Evolutionary conservation across 2,888 invertebrate species (phyloP).

Genomic region (Leptura quadrifasciata): DNA sequence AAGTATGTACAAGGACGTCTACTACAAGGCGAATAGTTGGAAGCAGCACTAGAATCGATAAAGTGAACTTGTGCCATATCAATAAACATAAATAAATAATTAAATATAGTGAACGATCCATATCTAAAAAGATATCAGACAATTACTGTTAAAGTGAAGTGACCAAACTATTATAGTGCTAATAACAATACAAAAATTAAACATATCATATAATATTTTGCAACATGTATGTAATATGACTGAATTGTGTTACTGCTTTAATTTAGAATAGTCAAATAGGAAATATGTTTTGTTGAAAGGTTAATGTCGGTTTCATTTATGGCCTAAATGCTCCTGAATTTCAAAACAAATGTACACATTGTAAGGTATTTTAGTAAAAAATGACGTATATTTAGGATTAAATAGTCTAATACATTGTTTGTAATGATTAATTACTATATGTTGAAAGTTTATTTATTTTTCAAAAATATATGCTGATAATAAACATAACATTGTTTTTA

Average conservation of each 20-base stretch:
- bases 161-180: conserved; percentile 62
- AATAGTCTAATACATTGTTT: conserved; percentile 55
- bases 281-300: conserved; percentile 30
- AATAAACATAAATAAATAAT: conserved; percentile 35
- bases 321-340: conserved; percentile 47
- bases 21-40: conserved; percentile 95
- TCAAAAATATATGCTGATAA: conserved; percentile 50
- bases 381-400: conserved; percentile 46
- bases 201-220: conserved; percentile 71
- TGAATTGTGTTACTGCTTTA: conserved; percentile 66
- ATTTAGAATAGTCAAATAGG: conserved; percentile 56
- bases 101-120: conserved; percentile 46
- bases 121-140: conserved; percentile 45
- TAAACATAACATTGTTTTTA: conserved; percentile 17
- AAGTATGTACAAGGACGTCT: conserved; percentile 93
- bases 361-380: conserved; percentile 53
- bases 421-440: conserved; percentile 58
- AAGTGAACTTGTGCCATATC: conserved; percentile 48
- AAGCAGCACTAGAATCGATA: conserved; percentile 81
- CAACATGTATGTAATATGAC: conserved; percentile 62
- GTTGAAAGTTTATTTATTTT: conserved; percentile 55
- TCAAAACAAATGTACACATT: conserved; percentile 35
- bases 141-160: conserved; percentile 58
- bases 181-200: conserved; percentile 63
- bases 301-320: conserved; percentile 40